Conservation (phyloP, 2,797 vertebrate genomes). For the Vireo griseus region DNA sequence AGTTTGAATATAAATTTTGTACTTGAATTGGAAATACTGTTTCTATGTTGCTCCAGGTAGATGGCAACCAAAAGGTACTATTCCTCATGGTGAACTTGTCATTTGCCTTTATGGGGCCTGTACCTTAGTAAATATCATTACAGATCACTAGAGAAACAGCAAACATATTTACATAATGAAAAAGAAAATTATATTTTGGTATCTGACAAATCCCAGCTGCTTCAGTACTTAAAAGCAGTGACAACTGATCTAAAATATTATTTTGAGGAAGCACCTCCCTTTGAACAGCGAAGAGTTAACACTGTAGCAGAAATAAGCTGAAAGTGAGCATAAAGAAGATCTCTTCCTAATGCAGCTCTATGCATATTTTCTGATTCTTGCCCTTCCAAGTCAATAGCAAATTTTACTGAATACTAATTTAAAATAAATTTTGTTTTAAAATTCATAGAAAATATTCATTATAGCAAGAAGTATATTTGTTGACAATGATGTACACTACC, state of each 20-base stretch:
- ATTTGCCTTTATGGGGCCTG: neutral
- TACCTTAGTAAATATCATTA: neutral
- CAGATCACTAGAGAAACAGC: neutral
- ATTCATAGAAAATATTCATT: neutral
- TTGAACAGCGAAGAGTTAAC: neutral
- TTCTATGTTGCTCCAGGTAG: neutral
- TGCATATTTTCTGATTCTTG: constrained; percentile 24
- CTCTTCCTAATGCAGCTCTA: neutral
- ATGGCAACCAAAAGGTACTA: neutral
- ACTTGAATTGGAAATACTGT: neutral
- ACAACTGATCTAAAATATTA: neutral
- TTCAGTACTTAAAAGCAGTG: neutral
- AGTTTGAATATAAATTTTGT: neutral
- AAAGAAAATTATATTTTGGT: neutral
- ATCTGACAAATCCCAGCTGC: neutral
- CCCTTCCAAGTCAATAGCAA: constrained; percentile 2
- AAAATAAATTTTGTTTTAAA: neutral
- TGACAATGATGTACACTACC: neutral
- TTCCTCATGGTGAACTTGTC: neutral
- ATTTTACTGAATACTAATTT: constrained; percentile 5
- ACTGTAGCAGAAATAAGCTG: neutral
- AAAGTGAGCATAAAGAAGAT: neutral
- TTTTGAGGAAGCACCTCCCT: neutral
- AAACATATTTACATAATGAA: neutral
- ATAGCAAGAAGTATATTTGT: neutral